Evolutionary conservation across 2,888 invertebrate species (phyloP).

Genomic region (Catocala nupta): DNA sequence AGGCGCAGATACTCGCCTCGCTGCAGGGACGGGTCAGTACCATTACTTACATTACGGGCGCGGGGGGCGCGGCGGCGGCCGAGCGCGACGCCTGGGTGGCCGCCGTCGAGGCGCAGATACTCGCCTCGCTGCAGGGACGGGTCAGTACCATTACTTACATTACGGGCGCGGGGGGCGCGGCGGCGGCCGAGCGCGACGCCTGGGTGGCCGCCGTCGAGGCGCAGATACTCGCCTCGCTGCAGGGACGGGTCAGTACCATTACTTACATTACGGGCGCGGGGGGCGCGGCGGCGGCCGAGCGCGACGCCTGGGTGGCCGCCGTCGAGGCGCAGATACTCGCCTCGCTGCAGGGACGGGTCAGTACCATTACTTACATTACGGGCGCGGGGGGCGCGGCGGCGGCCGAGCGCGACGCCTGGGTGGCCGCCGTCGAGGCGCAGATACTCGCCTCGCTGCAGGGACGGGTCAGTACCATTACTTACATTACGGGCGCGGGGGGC

Average conservation of each 20-base stretch:
- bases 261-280: too few relatives aligned
- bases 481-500: conserved; percentile 2
- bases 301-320: conserved; percentile 98
- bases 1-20: conserved; percentile 97
- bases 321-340: conserved; percentile 98
- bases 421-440: conserved; percentile 97
- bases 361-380: too few relatives aligned
- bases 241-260: conserved; percentile 91
- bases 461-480: conserved; percentile 89
- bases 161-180: conserved; percentile 18
- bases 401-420: conserved; percentile 98
- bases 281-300: conserved; percentile 88
- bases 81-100: conserved; percentile 98
- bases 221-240: conserved; percentile 96
- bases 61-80: conserved; percentile 82
- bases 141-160: too few relatives aligned
- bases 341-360: conserved; percentile 94
- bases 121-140: conserved; percentile 95
- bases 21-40: conserved; percentile 92
- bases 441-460: conserved; percentile 96
- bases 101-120: conserved; percentile 98
- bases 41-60: too few relatives aligned
- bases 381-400: conserved; percentile 59
- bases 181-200: conserved; percentile 94
- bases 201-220: conserved; percentile 99